Base-by-base conservation (phyloP, 2,113 vertebrate genomes). In the Seriola quinqueradiata region DNA sequence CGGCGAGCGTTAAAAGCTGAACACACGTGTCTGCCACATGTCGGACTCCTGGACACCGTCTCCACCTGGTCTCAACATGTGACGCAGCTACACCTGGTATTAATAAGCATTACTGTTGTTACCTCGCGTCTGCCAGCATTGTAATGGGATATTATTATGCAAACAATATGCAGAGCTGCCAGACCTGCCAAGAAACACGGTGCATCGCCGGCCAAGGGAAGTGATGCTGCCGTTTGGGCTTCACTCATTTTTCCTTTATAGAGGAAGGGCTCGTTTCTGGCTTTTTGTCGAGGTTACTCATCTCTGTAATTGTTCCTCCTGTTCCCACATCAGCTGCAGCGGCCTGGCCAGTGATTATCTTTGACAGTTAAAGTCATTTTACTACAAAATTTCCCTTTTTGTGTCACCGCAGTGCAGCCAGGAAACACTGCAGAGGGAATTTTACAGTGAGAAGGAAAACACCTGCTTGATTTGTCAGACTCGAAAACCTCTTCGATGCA, bases 121-220 rank as follows among this genome's bases (percentile, higher is more conserved):
- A 25, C 21, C 36, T 17, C 13, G 21, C 7, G 61, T 46, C 32
- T 28, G 14, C 72, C 48, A 11, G 32, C 10, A 10, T 1, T 0
- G 32, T 64, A 64, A 75, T 0, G 9, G 0, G 16, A 75, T 64
- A 74, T 63, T 21, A 32, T 74, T 21, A 54, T 54, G 52, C 21
- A 25, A 76, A 57, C 12, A 17, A 70, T 25, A 19, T 58, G 69
- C n/a, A 25, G 36, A 38, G 19, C 0, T 67, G 19, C 23, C 50
- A 17, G 74, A 21, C 34, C 23, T 64, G 46, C 59, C 42, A 60
- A 50, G 10, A 32, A 32, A 64, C 60, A 0, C 12, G 1, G 74
- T 28, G 52, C 63, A 46, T 67, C 52, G 19, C 16, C 25, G 64
- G 75, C 48, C 28, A 10, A 19, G 25, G 75, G 63, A 34, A 66